Evolutionary conservation across 2,888 invertebrate genomes (phyloP).

Genomic region (Lepidochrysops patricia): DNA sequence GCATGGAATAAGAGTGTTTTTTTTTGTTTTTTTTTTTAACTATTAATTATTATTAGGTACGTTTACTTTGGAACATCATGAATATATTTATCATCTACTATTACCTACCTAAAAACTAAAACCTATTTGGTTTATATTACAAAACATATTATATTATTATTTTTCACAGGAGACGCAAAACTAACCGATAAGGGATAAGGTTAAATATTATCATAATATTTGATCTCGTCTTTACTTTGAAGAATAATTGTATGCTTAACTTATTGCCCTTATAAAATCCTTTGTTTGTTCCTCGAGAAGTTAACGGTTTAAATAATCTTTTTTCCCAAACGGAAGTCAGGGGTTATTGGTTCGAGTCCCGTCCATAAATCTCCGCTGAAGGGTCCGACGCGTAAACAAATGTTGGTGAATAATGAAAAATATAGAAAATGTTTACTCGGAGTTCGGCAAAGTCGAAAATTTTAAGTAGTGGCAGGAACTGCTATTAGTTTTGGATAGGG

Average conservation of each 20-base stretch:
- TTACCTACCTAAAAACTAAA: no score
- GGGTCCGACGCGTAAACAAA: constrained; percentile 28
- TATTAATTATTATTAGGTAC: no score
- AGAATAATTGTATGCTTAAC: not conserved
- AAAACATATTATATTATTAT: no score
- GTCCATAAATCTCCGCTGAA: constrained; percentile 53
- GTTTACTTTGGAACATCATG: no score
- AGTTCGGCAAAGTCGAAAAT: not conserved
- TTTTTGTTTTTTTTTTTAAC: no score
- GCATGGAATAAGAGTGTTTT: no score
- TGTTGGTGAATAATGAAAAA: constrained; percentile 12
- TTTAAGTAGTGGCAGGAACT: not conserved
- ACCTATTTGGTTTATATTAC: not conserved
- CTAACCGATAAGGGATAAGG: no score
- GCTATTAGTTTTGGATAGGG: constrained; percentile 9
- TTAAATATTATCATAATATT: not conserved
- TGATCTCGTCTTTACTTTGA: not conserved
- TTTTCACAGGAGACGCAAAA: no score
- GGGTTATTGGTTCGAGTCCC: constrained; percentile 65
- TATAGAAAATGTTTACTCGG: constrained; percentile 1
- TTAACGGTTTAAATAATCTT: constrained; percentile 6
- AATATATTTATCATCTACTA: no score
- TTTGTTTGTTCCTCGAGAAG: not conserved
- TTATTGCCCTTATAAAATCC: not conserved
- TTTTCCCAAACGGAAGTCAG: constrained; percentile 45